Evolutionary conservation across 2,888 invertebrate genomes (phyloP), one percentile per base, ranked within the genome.

Genomic region (Stenodema calcarata): DNA sequence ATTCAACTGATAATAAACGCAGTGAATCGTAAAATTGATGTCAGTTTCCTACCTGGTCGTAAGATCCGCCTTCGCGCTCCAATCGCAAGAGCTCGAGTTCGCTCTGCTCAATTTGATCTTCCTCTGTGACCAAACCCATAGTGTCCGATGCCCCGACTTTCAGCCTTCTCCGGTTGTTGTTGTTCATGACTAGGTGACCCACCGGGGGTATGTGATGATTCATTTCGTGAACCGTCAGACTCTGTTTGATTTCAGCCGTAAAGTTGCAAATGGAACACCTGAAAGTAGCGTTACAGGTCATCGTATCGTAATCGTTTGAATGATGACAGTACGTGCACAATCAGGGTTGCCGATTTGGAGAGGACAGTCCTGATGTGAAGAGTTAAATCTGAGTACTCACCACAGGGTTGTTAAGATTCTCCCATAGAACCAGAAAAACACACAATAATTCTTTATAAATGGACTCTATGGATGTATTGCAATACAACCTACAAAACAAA

Each of bases 201-300:
- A 95, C 95, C 16, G 95, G 94, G 88, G 96, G 95, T 90, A 95
- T 94, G 92, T 96, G 96, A 91, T 96, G 96, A 92, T 97, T 96
- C 93, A 96, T 95, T 91, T 97, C 96, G 91, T 97, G 97, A 88
- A 97, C 96, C 18, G 97, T 97, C 90, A 97, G 92, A 91, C 96
- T 97, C 91, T 97, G 97, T 91, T 97, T 96, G 91, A 97, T 97
- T 90, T 97, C 96, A 47, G 97, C 96, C 14, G 96, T 96, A 91
- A 97, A 97, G 91, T 96, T 96, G 91, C 97, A 97, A 89, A 95
- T 95, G 69, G 95, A 94, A 91, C 97, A 97, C 90, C 95, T 94
- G 62, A 23, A 62, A 62, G 23, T 23, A 1, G 35, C 35, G 35
- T n/a, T n/a, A n/a, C 35, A 35, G 7, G 2, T 35, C 7, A 35